Conservation (phyloP, 2,888 invertebrate genomes). For the Pseudanteris insignis region DNA sequence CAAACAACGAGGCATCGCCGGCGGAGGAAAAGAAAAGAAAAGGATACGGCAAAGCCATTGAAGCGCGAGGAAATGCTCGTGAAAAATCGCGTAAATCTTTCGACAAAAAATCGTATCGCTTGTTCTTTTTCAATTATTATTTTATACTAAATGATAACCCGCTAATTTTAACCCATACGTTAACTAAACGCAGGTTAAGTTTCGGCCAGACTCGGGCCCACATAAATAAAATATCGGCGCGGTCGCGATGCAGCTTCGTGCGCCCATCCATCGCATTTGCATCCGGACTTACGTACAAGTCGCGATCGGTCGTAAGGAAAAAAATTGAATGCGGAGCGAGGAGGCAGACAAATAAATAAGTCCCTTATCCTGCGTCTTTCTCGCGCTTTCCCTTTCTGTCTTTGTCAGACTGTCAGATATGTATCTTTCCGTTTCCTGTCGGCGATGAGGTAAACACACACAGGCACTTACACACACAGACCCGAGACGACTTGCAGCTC, state of each 20-base stretch:
- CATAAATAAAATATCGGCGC: slow-evolving; percentile 31
- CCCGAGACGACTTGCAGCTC: slow-evolving; percentile 1
- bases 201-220: no score
- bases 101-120: no score
- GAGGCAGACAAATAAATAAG: slow-evolving; percentile 52
- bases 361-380: slow-evolving; percentile 25
- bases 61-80: slow-evolving; percentile 2
- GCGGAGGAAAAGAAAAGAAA: background rate
- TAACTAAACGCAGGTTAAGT: no score
- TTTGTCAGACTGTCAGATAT: slow-evolving; percentile 46
- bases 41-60: no score
- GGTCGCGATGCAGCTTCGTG: slow-evolving; percentile 4
- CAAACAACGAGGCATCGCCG: background rate
- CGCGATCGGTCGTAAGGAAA: slow-evolving; percentile 51
- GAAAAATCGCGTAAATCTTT: no score
- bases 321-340: slow-evolving; percentile 9
- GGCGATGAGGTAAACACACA: slow-evolving; percentile 43
- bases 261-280: slow-evolving; percentile 35
- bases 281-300: slow-evolving; percentile 55
- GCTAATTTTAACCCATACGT: no score
- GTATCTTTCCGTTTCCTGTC: slow-evolving; percentile 57
- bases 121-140: no score
- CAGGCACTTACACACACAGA: background rate
- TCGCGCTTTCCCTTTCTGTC: slow-evolving; percentile 34
- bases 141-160: no score